Percentiles rank a stretch among this genome's conserved stretches.
phyloP scores from a whole-genome alignment of 2,797 vertebrate genomes.

The Silurus aristotelis region DNA sequence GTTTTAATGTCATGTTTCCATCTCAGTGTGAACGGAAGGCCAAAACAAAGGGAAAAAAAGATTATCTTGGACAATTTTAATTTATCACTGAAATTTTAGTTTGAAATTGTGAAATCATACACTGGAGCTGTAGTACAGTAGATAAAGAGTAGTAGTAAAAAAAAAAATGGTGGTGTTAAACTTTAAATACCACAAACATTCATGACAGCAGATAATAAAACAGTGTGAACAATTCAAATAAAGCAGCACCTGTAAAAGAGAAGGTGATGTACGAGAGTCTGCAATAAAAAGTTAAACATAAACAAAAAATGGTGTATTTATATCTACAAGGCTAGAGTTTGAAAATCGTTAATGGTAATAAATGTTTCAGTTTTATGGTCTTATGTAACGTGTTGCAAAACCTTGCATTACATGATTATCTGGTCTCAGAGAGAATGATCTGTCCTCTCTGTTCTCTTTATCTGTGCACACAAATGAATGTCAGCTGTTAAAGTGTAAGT shows the following conservation, averaged over 20 bases:
- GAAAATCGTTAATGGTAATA: background rate
- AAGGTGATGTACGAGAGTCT: background rate
- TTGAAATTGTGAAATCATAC: background rate
- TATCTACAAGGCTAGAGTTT: background rate
- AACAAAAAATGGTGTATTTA: constrained; percentile 12
- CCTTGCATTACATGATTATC: background rate
- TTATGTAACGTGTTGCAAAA: background rate
- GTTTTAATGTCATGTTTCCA: too few relatives aligned
- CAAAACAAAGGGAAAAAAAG: too few relatives aligned
- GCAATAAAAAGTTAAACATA: constrained; percentile 25
- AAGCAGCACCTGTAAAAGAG: constrained; percentile 22
- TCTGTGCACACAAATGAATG: background rate
- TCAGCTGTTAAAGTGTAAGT: background rate
- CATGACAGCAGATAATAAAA: constrained; percentile 29
- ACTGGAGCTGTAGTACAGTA: background rate
- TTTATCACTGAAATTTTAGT: too few relatives aligned
- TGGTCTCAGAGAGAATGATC: background rate
- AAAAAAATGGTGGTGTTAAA: background rate
- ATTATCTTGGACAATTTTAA: too few relatives aligned
- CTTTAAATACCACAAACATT: background rate
- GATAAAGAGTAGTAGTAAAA: background rate
- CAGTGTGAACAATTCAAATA: background rate
- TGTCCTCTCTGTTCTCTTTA: too few relatives aligned
- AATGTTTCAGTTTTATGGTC: background rate
- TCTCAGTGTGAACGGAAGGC: too few relatives aligned